A percentile compares a stretch with the other conserved stretches of the same genome.
Conservation (phyloP, 2,797 vertebrate species). For the Crossoptilon crossoptilon region DNA sequence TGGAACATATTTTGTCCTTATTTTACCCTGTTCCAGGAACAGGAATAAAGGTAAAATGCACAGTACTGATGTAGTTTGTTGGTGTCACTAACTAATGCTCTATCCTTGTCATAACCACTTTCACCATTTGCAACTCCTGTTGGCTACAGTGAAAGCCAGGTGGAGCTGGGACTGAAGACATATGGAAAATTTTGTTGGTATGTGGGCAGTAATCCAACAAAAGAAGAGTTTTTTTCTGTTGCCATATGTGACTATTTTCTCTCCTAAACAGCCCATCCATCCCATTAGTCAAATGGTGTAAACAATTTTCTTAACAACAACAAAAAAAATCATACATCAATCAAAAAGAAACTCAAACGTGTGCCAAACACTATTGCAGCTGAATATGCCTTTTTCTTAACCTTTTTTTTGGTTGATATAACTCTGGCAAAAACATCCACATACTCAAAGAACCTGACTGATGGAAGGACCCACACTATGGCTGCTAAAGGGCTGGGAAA, state of each 20-base stretch:
- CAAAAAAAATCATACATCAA: background rate
- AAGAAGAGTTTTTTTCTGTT: background rate
- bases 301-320: constrained; percentile 40
- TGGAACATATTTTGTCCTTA: background rate
- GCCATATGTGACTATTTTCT: constrained; percentile 42
- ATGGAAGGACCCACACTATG: background rate
- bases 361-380: background rate
- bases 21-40: background rate
- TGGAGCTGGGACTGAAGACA: constrained; percentile 15
- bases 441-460: background rate
- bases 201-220: constrained; percentile 18
- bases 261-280: constrained; percentile 11
- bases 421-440: background rate
- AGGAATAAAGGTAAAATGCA: background rate
- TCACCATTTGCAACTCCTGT: background rate
- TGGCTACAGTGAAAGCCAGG: background rate
- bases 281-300: constrained; percentile 45
- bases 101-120: background rate
- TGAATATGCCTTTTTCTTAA: constrained; percentile 8
- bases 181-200: constrained; percentile 7
- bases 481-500: background rate
- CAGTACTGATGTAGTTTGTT: background rate
- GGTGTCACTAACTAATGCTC: background rate
- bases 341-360: background rate
- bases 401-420: background rate